Evolutionary conservation across 2,888 invertebrate species (phyloP).

Genomic region (Oxycera nigricornis): DNA sequence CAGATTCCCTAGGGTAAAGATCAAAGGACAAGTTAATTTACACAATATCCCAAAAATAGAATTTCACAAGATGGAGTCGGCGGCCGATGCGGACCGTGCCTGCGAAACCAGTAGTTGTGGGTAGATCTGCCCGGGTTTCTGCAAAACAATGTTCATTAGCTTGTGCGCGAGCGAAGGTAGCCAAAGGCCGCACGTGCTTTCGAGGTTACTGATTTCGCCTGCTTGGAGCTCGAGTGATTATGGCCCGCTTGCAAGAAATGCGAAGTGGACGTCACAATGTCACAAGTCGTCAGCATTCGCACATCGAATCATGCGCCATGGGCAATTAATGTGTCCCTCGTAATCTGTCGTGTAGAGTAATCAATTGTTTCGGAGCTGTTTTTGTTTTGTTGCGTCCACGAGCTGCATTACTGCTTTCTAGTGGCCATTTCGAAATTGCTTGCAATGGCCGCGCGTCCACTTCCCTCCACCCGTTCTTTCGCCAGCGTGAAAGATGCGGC

Average conservation of each 20-base stretch:
- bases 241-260: not conserved
- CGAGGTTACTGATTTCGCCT: not conserved
- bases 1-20: conserved; percentile 60
- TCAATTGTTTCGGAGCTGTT: not conserved
- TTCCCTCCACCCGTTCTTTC: conserved; percentile 45
- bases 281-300: too few species aligned
- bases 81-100: conserved; percentile 6
- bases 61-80: conserved; percentile 43
- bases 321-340: too few species aligned
- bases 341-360: not conserved
- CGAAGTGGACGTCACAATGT: not conserved
- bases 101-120: not conserved
- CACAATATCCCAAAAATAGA: conserved; percentile 36
- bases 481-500: conserved; percentile 4
- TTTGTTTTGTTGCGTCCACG: not conserved
- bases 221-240: not conserved
- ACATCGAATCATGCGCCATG: too few species aligned
- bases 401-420: not conserved
- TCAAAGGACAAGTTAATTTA: conserved; percentile 25
- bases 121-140: not conserved
- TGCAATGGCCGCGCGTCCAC: conserved; percentile 23
- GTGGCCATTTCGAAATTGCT: conserved; percentile 13
- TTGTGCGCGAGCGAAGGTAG: not conserved
- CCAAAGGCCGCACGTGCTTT: not conserved
- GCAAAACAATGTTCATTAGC: not conserved